These are phyloP conservation scores for Trinectes maculatus DNA, from an alignment of 2,113 vertebrate genomes.

Conservation along the genomic window DNA sequence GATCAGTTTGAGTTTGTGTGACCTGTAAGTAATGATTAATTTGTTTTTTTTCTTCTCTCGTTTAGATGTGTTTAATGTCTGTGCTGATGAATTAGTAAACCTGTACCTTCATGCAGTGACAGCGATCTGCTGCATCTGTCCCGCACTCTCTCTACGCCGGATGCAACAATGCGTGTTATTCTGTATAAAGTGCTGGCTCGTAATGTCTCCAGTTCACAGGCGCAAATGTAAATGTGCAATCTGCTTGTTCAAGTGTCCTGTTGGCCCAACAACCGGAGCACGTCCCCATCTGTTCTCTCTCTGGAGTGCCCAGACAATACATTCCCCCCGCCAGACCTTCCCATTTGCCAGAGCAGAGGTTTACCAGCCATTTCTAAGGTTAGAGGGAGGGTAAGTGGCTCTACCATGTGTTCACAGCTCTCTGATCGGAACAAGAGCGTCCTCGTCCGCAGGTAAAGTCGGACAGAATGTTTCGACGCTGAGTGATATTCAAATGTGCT, in stretches of 20 bases:
- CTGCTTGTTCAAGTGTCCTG: conserved; percentile 87
- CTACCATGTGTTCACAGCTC: conserved; percentile 50
- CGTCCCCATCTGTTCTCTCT: conserved; percentile 90
- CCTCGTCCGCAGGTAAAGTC: conserved; percentile 43
- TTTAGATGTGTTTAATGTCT: conserved; percentile 12
- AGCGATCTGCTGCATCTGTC: neutral
- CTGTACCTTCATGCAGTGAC: conserved; percentile 11
- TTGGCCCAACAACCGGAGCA: conserved; percentile 87
- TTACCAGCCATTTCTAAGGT: conserved; percentile 64
- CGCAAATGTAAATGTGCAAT: conserved; percentile 90
- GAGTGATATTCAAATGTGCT: conserved; percentile 66
- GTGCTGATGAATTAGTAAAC: conserved; percentile 16
- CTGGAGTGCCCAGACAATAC: conserved; percentile 81
- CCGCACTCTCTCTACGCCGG: conserved; percentile 12
- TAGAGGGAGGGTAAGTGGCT: conserved; percentile 53
- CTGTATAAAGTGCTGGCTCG: conserved; percentile 33
- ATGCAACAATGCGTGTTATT: conserved; percentile 24
- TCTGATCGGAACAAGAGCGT: conserved; percentile 43
- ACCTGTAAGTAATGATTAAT: conserved; percentile 25
- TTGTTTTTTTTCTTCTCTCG: too few relatives aligned
- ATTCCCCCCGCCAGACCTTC: conserved; percentile 62
- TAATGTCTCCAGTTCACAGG: conserved; percentile 74
- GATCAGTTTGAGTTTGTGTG: neutral
- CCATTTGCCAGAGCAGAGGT: conserved; percentile 64
- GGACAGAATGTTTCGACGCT: conserved; percentile 11